A percentile compares a stretch with the other conserved stretches of the same genome.
Evolutionary conservation across 2,113 vertebrate genomes (phyloP).

Genomic region (Psittacula cyanocephala): DNA sequence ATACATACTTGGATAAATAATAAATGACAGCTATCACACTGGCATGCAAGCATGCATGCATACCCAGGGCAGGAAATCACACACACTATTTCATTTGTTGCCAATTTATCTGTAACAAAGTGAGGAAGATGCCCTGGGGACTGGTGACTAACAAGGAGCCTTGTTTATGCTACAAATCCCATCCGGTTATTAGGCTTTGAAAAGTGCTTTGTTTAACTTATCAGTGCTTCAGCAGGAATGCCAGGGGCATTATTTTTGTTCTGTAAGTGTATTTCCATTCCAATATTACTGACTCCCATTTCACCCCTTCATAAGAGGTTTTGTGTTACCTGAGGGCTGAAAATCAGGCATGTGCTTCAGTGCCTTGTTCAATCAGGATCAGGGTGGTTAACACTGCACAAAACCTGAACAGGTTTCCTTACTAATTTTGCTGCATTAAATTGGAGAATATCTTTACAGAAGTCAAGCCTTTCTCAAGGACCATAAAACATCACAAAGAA

Average conservation of each 20-base stretch:
- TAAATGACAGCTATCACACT: constrained; percentile 37
- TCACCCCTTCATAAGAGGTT: neutral
- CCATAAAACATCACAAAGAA: neutral
- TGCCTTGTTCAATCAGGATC: neutral
- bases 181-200: constrained; percentile 54
- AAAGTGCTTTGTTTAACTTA: constrained; percentile 58
- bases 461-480: neutral
- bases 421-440: neutral
- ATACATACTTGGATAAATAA: constrained; percentile 33
- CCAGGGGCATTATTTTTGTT: constrained; percentile 20
- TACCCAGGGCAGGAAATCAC: constrained; percentile 30
- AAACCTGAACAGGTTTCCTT: neutral
- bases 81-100: constrained; percentile 28
- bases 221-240: constrained; percentile 30
- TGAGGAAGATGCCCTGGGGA: constrained; percentile 51
- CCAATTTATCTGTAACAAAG: constrained; percentile 53
- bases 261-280: neutral
- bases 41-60: neutral
- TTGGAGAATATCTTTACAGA: neutral
- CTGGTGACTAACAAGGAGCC: constrained; percentile 51
- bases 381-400: neutral
- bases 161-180: constrained; percentile 62
- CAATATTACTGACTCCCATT: neutral
- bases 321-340: constrained; percentile 35
- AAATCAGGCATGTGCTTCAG: neutral